Percentiles rank a stretch among this genome's conserved stretches.
Conservation (phyloP, 2,797 vertebrate species). For the Tachyglossus aculeatus region DNA sequence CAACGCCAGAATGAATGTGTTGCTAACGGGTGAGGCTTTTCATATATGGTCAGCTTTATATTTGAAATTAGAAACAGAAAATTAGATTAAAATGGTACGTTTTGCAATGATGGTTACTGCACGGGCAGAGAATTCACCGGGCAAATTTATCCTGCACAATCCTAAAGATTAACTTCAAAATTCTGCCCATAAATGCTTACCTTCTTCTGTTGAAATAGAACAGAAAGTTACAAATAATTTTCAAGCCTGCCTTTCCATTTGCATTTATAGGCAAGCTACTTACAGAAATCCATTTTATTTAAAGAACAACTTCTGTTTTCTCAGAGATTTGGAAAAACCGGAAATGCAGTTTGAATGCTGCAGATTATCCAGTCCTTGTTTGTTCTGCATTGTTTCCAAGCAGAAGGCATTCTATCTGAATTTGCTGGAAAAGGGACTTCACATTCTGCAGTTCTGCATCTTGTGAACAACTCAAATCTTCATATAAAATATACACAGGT, state of each 20-base stretch:
- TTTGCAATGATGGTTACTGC: not conserved
- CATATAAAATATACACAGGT: not conserved
- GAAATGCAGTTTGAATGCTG: slow-evolving; percentile 14
- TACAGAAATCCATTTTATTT: slow-evolving; percentile 12
- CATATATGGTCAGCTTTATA: too few relatives aligned
- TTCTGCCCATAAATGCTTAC: not conserved
- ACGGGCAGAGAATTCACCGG: slow-evolving; percentile 2
- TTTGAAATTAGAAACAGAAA: too few relatives aligned
- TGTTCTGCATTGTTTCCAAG: not conserved
- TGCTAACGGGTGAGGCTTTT: too few relatives aligned
- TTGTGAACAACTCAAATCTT: not conserved
- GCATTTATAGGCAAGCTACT: not conserved
- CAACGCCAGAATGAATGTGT: too few relatives aligned
- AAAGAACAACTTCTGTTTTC: slow-evolving; percentile 18
- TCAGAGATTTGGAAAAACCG: not conserved
- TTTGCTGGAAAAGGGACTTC: not conserved
- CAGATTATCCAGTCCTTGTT: not conserved
- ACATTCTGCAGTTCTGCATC: not conserved
- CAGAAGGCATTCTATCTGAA: not conserved
- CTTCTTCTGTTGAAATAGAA: slow-evolving; percentile 5
- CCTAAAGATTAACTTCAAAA: slow-evolving; percentile 22
- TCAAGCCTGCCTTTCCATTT: not conserved
- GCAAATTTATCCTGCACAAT: slow-evolving; percentile 8
- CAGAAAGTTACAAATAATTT: slow-evolving; percentile 1
- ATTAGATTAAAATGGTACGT: slow-evolving; percentile 23